A percentile compares a stretch with the other conserved stretches of the same genome.
These are phyloP conservation scores for Polypedilum pembai DNA, from an alignment of 1,140 invertebrate species.

Conservation along the genomic window DNA sequence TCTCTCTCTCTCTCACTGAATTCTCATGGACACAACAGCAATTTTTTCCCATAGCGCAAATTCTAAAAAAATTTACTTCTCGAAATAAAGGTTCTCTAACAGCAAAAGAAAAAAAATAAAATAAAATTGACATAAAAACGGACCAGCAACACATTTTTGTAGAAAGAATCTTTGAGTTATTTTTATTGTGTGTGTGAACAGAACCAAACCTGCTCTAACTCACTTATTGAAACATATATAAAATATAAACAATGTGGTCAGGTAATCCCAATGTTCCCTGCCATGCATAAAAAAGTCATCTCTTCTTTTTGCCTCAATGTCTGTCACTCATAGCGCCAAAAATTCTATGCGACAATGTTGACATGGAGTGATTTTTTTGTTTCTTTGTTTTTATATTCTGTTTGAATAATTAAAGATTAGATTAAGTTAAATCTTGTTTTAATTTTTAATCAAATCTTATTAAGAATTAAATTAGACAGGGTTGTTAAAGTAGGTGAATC, in stretches of 20 bases:
- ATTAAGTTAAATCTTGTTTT: no score
- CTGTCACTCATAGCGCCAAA: neutral
- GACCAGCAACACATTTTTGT: neutral
- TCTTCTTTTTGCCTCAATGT: conserved; percentile 3
- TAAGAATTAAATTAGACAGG: no score
- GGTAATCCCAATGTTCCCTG: conserved; percentile 11
- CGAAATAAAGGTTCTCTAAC: neutral
- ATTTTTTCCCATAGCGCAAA: neutral
- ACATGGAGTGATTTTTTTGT: no score
- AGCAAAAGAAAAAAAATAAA: neutral
- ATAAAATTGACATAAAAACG: neutral
- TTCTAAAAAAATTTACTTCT: conserved; percentile 10
- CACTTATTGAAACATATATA: conserved; percentile 6
- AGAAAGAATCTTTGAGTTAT: neutral
- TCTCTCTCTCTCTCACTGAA: neutral
- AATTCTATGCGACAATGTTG: neutral
- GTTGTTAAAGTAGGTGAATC: no score
- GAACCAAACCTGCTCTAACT: neutral
- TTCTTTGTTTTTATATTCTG: no score
- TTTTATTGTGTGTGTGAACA: neutral
- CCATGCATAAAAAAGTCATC: neutral
- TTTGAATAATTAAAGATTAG: no score
- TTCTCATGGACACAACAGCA: neutral
- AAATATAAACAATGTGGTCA: conserved; percentile 27
- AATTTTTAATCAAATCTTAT: no score